phyloP scores from a whole-genome alignment of 92 coral and sea anemone genomes.

The Galaxea fascicularis region DNA sequence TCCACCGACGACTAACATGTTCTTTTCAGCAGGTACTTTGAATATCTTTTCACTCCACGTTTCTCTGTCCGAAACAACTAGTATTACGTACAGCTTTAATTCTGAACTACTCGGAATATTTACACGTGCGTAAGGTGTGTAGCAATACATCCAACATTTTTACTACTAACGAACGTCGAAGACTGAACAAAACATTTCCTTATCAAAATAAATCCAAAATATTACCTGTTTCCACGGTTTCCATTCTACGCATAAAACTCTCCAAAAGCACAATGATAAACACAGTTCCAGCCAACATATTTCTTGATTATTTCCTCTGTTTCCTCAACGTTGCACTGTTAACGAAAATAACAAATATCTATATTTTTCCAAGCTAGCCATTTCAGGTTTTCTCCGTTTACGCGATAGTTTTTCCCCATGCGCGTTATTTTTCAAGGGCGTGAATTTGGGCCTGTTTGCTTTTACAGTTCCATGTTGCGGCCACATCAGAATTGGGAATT shows the following conservation, averaged over 20 bases:
- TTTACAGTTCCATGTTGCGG: constrained; percentile 36
- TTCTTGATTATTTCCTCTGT: constrained; percentile 14
- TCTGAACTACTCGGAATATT: background rate
- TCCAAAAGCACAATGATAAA: constrained; percentile 31
- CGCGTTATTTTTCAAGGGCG: background rate
- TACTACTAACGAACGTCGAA: constrained; percentile 6
- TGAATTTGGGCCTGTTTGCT: constrained; percentile 7
- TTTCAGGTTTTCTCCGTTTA: constrained; percentile 3
- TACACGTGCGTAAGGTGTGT: constrained; percentile 36
- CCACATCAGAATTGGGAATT: constrained; percentile 45
- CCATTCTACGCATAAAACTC: background rate
- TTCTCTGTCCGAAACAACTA: background rate
- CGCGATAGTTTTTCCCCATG: background rate
- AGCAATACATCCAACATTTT: background rate
- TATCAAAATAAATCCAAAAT: constrained; percentile 13
- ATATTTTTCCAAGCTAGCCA: constrained; percentile 5
- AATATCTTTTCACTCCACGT: background rate
- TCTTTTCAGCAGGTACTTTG: background rate
- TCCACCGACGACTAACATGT: background rate
- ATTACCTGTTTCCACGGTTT: constrained; percentile 17
- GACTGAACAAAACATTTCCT: background rate
- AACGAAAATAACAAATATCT: constrained; percentile 12
- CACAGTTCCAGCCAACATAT: constrained; percentile 21
- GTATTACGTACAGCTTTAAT: background rate
- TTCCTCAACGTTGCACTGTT: background rate